These are phyloP conservation scores for Brachionus plicatilis DNA, from an alignment of 1,140 invertebrate species.

Conservation along the genomic window DNA sequence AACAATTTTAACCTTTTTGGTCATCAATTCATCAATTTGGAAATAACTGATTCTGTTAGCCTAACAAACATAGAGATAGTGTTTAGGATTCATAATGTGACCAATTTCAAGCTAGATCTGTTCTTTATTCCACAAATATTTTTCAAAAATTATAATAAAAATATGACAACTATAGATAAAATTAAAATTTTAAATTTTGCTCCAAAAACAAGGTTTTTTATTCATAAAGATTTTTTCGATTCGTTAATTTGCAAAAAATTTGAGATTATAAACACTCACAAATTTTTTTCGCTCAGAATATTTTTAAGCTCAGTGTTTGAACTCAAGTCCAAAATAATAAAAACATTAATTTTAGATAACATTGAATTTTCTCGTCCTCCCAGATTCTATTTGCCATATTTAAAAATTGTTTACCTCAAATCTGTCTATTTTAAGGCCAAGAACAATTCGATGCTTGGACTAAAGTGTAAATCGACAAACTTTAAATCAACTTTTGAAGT, in stretches of 20 bases:
- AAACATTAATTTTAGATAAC: not conserved
- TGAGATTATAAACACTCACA: not conserved
- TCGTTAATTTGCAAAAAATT: not conserved
- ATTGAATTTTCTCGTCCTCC: not conserved
- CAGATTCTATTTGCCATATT: not conserved
- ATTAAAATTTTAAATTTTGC: constrained; percentile 3
- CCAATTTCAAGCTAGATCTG: not conserved
- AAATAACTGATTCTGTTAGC: not conserved
- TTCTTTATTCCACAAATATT: not conserved
- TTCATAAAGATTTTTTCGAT: not conserved
- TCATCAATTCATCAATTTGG: not conserved
- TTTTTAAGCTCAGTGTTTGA: not conserved
- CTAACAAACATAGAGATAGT: not conserved
- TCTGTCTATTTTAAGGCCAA: not conserved
- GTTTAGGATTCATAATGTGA: not conserved
- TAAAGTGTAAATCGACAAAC: not conserved
- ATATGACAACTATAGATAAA: not conserved
- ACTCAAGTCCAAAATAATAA: not conserved
- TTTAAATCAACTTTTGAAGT: not conserved
- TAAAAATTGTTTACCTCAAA: not conserved
- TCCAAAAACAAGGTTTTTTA: not conserved
- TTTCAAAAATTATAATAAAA: not conserved
- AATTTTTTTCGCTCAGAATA: not conserved
- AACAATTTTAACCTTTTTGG: not conserved
- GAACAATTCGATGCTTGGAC: not conserved